These are phyloP conservation scores for Macrocentrus cingulum DNA, from an alignment of 1,140 invertebrate species.

Conservation along the genomic window DNA sequence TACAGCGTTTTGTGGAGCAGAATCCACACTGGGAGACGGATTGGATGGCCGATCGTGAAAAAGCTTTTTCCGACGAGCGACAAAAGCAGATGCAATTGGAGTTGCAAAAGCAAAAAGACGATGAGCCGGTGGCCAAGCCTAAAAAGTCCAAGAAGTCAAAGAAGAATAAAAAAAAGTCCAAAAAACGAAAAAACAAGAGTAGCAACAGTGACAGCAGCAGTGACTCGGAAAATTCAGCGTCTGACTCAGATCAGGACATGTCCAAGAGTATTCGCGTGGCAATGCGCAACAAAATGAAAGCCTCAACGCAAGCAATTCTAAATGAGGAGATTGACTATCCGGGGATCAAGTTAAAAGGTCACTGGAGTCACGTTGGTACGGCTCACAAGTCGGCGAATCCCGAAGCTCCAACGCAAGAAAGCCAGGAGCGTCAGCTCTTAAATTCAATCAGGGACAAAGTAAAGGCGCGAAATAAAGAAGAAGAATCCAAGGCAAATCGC, in stretches of 20 bases:
- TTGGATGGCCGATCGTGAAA: conserved; percentile 79
- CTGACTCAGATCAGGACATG: conserved; percentile 58
- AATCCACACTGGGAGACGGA: conserved; percentile 84
- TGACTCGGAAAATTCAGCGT: conserved; percentile 61
- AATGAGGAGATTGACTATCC: conserved; percentile 56
- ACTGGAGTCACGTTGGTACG: conserved; percentile 34
- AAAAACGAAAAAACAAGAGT: conserved; percentile 59
- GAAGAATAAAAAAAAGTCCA: conserved; percentile 65
- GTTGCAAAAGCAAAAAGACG: conserved; percentile 55
- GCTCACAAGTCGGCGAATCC: conserved; percentile 33
- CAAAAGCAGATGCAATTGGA: conserved; percentile 53
- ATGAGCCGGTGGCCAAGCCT: conserved; percentile 37
- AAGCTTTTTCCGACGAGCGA: conserved; percentile 63
- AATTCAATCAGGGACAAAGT: conserved; percentile 55
- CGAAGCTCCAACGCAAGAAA: conserved; percentile 30
- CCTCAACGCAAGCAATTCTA: conserved; percentile 51
- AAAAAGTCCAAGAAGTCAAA: conserved; percentile 62
- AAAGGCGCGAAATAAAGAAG: conserved; percentile 56
- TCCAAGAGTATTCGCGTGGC: conserved; percentile 67
- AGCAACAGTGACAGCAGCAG: conserved; percentile 56
- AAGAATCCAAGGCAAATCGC: conserved; percentile 47
- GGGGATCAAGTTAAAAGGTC: conserved; percentile 40
- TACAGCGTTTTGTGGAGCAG: conserved; percentile 74
- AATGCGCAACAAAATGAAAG: conserved; percentile 67
- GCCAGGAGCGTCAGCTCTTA: conserved; percentile 45